Evolutionary conservation across 2,113 vertebrate genomes (phyloP), one percentile per base, ranked within the genome.

Genomic region (Nothocercus julius): DNA sequence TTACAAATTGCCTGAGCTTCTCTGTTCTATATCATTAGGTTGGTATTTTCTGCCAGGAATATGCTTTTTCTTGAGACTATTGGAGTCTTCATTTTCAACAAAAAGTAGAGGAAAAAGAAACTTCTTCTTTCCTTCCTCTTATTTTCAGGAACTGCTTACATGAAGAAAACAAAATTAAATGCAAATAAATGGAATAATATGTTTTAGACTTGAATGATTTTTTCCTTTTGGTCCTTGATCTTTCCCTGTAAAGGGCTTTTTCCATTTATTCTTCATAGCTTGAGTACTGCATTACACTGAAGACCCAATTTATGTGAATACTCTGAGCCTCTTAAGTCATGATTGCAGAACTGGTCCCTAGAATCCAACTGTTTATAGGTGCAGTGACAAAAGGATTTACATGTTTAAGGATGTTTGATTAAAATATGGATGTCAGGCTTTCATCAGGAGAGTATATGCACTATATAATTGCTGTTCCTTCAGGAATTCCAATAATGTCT

Each of bases 391-490:
- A 84, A 93, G 10, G 30, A 79, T 84, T 79, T 91, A 64, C n/a
- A 19, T 51, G 14, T 20, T 93, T 44, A 58, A 27, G 56, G 40
- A 17, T 30, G 90, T 84, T 28, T 74, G 53, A 88, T 70, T 90
- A 88, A 96, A 92, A 59, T 27, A 75, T 0, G 11, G 30, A 88
- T 87, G 27, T 38, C 18, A 93, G 34, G 7, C 78, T 86, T 95
- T 79, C 87, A 79, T 87, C 69, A 94, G 45, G 81, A 62, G 68
- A 82, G 68, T 10, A 77, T 63, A 64, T 66, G 79, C 34, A 51
- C 77, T 38, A 91, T 82, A 54, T 74, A 93, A 83, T 96, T 94
- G 47, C 67, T 74, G 61, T 94, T 96, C 67, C 72, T 74, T 85
- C 81, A 80, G 45, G 89, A 92, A 45, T 13, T 68, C 30, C 38